Conservation (phyloP, 2,888 invertebrate genomes). For the Lasioglossum oenotherae region DNA sequence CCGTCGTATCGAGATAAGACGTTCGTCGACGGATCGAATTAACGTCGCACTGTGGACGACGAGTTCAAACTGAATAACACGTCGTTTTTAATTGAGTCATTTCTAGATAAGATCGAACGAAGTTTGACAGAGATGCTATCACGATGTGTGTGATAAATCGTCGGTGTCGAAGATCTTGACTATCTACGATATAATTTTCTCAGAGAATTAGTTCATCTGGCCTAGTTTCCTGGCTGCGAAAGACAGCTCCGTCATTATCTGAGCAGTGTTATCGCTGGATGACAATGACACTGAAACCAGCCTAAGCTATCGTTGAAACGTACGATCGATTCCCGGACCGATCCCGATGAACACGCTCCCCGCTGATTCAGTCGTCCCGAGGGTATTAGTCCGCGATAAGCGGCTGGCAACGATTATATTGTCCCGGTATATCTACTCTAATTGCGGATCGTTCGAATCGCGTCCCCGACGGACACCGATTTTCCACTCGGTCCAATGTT, state of each 20-base stretch:
- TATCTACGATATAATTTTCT: neutral
- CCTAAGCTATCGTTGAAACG: neutral
- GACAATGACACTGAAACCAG: neutral
- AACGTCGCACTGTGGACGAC: neutral
- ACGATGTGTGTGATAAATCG: neutral
- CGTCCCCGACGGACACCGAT: constrained; percentile 12
- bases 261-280: neutral
- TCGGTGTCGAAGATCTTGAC: neutral
- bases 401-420: neutral
- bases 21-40: neutral
- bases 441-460: constrained; percentile 3
- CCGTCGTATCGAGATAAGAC: neutral
- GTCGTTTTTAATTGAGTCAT: neutral
- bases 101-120: neutral
- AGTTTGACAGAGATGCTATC: neutral
- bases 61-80: neutral
- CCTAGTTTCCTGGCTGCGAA: neutral
- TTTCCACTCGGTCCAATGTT: neutral
- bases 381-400: constrained; percentile 30
- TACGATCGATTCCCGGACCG: constrained; percentile 16
- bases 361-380: neutral
- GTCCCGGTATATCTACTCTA: constrained; percentile 13
- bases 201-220: neutral
- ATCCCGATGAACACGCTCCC: neutral
- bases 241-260: neutral